phyloP scores from a whole-genome alignment of 2,888 invertebrate genomes.

The Dichetophora obliterata region DNA sequence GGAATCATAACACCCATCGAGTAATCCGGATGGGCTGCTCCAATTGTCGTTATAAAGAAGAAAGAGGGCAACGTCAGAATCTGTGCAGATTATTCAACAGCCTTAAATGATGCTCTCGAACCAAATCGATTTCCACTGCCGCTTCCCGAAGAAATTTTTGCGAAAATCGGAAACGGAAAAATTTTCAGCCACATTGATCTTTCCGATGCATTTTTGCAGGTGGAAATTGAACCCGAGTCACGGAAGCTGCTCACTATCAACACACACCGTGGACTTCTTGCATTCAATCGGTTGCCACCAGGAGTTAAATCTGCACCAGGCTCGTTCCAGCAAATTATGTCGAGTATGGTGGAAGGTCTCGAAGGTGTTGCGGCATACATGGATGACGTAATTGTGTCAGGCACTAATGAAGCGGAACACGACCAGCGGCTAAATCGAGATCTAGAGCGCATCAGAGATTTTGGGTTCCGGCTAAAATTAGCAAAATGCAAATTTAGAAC shows the following conservation, averaged over 20 bases:
- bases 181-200: constrained; percentile 29
- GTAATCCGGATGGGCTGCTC: too few relatives aligned
- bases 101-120: background rate
- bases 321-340: background rate
- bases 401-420: background rate
- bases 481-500: background rate
- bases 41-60: too few relatives aligned
- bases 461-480: background rate
- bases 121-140: background rate
- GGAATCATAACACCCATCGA: too few relatives aligned
- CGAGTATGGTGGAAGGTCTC: background rate
- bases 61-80: too few relatives aligned
- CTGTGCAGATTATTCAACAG: constrained; percentile 3
- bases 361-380: background rate
- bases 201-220: constrained; percentile 33
- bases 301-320: background rate
- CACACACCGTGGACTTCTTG: constrained; percentile 1
- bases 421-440: background rate
- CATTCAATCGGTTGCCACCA: background rate
- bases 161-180: constrained; percentile 9
- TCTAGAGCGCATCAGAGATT: background rate
- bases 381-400: background rate
- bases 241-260: constrained; percentile 30
- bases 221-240: constrained; percentile 26
- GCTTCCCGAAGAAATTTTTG: too few relatives aligned